Evolutionary conservation across 92 coral and sea anemone genomes (phyloP).

Genomic region (Siderastrea siderea): DNA sequence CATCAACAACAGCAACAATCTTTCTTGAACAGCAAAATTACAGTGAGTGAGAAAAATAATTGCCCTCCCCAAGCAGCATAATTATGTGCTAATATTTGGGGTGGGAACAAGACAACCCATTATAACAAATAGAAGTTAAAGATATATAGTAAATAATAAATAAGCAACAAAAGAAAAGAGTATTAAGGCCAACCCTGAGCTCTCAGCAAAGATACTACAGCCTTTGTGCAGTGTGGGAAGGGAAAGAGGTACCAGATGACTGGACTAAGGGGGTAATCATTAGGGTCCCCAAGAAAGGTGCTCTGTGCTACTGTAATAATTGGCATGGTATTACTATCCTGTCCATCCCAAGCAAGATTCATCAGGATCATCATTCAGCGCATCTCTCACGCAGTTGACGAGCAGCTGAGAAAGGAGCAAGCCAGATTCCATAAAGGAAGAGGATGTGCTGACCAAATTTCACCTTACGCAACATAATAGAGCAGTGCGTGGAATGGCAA

Average conservation of each 20-base stretch:
- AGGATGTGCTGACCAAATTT: conserved; percentile 46
- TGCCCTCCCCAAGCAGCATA: too few species aligned
- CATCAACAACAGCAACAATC: too few species aligned
- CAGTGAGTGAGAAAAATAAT: too few species aligned
- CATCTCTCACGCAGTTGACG: conserved; percentile 9
- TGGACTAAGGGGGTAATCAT: neutral
- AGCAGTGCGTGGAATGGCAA: too few species aligned
- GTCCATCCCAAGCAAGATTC: conserved; percentile 30
- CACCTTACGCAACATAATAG: conserved; percentile 22
- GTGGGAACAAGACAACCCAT: too few species aligned
- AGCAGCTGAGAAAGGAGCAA: conserved; percentile 27
- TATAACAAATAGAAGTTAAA: too few species aligned
- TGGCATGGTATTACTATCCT: neutral
- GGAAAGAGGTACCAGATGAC: neutral
- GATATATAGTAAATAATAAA: too few species aligned
- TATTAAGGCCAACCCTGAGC: conserved; percentile 10
- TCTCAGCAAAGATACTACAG: conserved; percentile 10
- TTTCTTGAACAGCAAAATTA: too few species aligned
- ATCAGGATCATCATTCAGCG: conserved; percentile 25
- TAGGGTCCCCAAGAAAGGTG: conserved; percentile 23
- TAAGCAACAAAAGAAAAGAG: too few species aligned
- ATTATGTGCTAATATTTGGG: too few species aligned
- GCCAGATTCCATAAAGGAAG: conserved; percentile 45
- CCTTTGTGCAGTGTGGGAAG: neutral
- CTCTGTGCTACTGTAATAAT: conserved; percentile 3